Conservation (phyloP, 2,888 invertebrate species). For the Epirrita christyi region DNA sequence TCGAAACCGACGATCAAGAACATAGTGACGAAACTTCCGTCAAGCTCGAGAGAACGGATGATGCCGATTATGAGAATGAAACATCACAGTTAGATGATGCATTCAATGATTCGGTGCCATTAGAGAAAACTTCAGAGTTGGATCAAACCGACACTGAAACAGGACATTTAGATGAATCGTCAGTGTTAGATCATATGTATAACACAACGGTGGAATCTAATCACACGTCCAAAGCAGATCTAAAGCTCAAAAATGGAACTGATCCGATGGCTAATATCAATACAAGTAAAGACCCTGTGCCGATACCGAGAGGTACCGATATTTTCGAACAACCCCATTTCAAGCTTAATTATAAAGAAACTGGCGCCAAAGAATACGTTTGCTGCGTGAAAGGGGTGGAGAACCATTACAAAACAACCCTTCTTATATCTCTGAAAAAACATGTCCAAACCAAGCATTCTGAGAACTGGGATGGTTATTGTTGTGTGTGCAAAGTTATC, state of each 20-base stretch:
- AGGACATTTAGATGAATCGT: neutral
- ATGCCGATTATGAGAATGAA: conserved; percentile 36
- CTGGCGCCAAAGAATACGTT: conserved; percentile 68
- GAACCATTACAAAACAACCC: conserved; percentile 67
- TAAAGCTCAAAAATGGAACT: neutral
- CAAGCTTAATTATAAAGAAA: conserved; percentile 55
- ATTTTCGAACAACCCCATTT: conserved; percentile 65
- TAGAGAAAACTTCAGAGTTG: conserved; percentile 9
- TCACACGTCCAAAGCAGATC: neutral
- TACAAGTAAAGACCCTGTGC: neutral
- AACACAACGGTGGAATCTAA: neutral
- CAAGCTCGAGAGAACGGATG: conserved; percentile 40
- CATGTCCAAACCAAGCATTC: conserved; percentile 70
- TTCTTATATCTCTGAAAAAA: conserved; percentile 75
- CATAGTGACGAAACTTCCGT: conserved; percentile 30
- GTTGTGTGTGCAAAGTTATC: conserved; percentile 77
- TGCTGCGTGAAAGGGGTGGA: conserved; percentile 70
- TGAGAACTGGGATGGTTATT: conserved; percentile 84
- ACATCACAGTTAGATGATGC: conserved; percentile 27
- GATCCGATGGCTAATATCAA: neutral
- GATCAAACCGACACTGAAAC: conserved; percentile 8
- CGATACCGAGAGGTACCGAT: conserved; percentile 31
- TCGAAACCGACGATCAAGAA: conserved; percentile 55
- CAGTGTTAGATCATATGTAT: neutral
- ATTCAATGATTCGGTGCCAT: conserved; percentile 12